phyloP scores from a whole-genome alignment of 30 jellyfish, hydroid and myxozoan genomes.

The Aurelia aurita region DNA sequence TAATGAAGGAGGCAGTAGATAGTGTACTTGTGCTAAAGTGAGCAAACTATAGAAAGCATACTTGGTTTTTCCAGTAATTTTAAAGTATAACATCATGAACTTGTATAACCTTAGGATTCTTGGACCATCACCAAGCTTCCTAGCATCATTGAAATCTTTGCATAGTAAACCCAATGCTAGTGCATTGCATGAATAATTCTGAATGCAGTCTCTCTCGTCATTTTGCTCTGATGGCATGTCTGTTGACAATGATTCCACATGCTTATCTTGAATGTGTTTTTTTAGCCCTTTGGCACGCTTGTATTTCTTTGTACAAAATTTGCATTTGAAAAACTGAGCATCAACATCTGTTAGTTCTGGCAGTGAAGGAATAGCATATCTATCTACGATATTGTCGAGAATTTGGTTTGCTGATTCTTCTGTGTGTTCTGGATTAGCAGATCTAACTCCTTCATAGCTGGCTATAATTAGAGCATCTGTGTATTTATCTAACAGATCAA shows the following conservation, averaged over 20 bases:
- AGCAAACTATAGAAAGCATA: conserved; percentile 12
- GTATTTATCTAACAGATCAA: neutral
- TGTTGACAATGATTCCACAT: neutral
- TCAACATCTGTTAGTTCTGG: neutral
- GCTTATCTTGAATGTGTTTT: neutral
- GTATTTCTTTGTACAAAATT: neutral
- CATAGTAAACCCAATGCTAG: neutral
- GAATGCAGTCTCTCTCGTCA: too few species aligned
- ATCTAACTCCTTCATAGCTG: too few species aligned
- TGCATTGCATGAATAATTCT: neutral
- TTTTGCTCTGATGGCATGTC: too few species aligned
- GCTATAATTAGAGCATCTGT: neutral
- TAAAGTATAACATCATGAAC: neutral
- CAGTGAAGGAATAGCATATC: neutral
- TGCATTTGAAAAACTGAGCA: neutral
- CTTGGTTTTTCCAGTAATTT: neutral
- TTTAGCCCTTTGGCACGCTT: neutral
- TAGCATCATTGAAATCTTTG: conserved; percentile 11
- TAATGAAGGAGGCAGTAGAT: conserved; percentile 31
- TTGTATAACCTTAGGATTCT: conserved; percentile 13
- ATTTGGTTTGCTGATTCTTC: neutral
- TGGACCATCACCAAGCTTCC: conserved; percentile 27
- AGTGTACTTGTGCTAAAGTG: conserved; percentile 23
- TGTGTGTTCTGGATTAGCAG: too few species aligned
- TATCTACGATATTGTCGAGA: neutral